A percentile compares a stretch with the other conserved stretches of the same genome.
phyloP scores from a whole-genome alignment of 2,113 vertebrate species.

The Pionites leucogaster region DNA sequence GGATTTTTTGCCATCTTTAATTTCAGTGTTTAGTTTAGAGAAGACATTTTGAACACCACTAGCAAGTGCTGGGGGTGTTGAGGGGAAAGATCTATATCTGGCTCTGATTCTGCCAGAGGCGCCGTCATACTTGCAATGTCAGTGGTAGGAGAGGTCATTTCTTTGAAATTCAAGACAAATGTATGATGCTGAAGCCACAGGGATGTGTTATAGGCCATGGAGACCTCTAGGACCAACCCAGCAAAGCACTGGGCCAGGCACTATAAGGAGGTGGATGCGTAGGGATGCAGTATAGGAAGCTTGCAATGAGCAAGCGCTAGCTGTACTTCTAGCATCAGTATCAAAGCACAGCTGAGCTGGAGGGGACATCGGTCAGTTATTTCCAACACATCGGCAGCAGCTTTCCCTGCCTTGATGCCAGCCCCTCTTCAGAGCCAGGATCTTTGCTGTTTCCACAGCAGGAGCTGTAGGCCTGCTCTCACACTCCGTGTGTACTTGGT shows the following conservation, averaged over 20 bases:
- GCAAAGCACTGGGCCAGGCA: background rate
- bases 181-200: background rate
- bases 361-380: rapidly evolving
- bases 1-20: background rate
- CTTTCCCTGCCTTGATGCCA: background rate
- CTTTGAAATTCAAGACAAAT: background rate
- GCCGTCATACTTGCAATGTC: background rate
- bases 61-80: background rate
- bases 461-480: background rate
- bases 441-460: background rate
- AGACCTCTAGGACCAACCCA: background rate
- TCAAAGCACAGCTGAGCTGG: background rate
- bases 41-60: background rate
- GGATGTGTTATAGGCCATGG: background rate
- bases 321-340: background rate
- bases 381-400: rapidly evolving
- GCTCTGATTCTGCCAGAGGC: background rate
- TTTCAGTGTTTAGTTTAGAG: background rate
- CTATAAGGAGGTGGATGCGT: background rate
- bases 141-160: background rate
- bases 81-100: background rate
- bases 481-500: rapidly evolving
- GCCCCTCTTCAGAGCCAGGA: background rate
- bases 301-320: background rate
- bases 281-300: background rate